phyloP scores from a whole-genome alignment of 2,113 vertebrate genomes.

The Mesocricetus auratus region DNA sequence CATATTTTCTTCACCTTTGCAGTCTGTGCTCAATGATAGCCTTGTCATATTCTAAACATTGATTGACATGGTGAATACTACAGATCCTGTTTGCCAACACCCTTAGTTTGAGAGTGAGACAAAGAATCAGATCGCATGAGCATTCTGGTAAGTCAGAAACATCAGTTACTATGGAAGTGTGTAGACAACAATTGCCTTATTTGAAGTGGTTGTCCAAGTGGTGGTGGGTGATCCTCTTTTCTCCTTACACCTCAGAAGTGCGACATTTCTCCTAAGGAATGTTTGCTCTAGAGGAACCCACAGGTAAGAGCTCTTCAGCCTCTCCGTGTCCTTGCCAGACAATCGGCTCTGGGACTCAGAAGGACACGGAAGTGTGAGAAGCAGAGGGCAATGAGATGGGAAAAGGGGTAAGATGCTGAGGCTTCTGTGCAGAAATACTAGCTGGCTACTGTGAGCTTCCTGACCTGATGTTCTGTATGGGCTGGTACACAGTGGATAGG shows the following conservation, averaged over 20 bases:
- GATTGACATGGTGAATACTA: not conserved
- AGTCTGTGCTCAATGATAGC: not conserved
- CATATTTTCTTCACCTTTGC: not conserved
- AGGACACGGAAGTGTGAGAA: not conserved
- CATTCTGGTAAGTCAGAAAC: conserved; percentile 5
- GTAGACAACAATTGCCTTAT: not conserved
- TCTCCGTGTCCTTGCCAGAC: not conserved
- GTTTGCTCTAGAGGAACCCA: conserved; percentile 58
- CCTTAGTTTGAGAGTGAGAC: not conserved
- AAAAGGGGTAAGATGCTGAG: not conserved
- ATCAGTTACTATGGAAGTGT: conserved; percentile 1
- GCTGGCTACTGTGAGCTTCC: not conserved
- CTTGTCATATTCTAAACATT: not conserved
- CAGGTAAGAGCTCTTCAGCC: not conserved
- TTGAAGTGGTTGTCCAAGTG: not conserved
- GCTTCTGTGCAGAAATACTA: not conserved
- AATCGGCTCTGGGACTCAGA: not conserved
- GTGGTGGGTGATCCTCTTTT: not conserved
- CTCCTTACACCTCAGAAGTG: not conserved
- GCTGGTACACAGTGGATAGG: not conserved
- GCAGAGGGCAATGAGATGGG: not conserved
- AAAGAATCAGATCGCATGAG: not conserved
- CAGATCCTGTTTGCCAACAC: not conserved
- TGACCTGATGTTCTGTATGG: not conserved
- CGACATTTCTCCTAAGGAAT: conserved; percentile 63